Percentiles rank a stretch among this genome's conserved stretches.
phyloP scores from a whole-genome alignment of 2,888 invertebrate species.

The Altica lythri region DNA sequence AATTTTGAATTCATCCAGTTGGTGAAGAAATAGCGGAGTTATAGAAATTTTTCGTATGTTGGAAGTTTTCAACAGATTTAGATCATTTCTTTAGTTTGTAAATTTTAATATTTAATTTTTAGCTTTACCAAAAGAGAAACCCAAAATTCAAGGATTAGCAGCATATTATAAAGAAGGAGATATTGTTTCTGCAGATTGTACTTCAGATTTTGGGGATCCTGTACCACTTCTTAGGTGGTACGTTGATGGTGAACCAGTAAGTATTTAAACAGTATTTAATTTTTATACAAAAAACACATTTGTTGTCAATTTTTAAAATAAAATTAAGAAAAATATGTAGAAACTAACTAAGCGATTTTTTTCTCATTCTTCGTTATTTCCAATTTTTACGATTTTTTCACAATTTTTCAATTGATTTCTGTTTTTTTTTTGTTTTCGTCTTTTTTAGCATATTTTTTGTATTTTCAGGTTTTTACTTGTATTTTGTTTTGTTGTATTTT shows the following conservation, averaged over 20 bases:
- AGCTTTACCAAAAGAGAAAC: slow-evolving; percentile 52
- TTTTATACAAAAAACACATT: too few relatives aligned
- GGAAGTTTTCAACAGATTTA: too few relatives aligned
- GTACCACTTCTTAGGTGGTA: slow-evolving; percentile 53
- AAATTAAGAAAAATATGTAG: background rate
- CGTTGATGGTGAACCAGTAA: slow-evolving; percentile 53
- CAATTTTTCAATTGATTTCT: too few relatives aligned
- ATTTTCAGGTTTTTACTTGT: background rate
- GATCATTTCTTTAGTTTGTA: too few relatives aligned
- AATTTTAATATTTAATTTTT: slow-evolving; percentile 54
- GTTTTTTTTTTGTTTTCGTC: background rate
- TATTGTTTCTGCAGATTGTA: slow-evolving; percentile 47
- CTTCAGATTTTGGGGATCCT: slow-evolving; percentile 53
- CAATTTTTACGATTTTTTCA: too few relatives aligned
- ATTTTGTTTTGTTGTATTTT: too few relatives aligned
- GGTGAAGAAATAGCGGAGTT: too few relatives aligned
- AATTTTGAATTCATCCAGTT: too few relatives aligned
- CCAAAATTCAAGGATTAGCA: slow-evolving; percentile 50
- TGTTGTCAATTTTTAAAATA: background rate
- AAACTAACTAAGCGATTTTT: background rate
- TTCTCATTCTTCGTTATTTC: too few relatives aligned
- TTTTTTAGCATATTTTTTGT: background rate
- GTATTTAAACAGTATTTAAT: slow-evolving; percentile 22
- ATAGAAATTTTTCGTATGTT: too few relatives aligned
- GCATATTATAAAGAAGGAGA: slow-evolving; percentile 51